phyloP scores from a whole-genome alignment of 1,140 invertebrate genomes.

The Brachionus plicatilis region DNA sequence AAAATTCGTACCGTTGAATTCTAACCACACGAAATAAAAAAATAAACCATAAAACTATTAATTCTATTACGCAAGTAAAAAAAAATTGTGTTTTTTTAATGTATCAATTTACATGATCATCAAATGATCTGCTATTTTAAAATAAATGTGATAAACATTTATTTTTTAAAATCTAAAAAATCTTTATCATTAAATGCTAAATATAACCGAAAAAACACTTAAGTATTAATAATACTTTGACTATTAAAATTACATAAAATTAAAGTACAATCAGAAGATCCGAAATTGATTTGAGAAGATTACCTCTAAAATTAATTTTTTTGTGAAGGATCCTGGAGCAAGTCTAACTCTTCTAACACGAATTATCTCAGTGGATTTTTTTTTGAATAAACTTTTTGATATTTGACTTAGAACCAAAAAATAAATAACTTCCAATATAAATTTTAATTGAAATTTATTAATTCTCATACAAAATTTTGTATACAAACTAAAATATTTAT shows the following conservation, averaged over 20 bases:
- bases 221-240: too few species aligned
- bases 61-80: background rate
- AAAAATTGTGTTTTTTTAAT: background rate
- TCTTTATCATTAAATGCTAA: too few species aligned
- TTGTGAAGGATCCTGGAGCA: background rate
- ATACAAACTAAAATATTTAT: background rate
- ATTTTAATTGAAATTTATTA: background rate
- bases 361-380: background rate
- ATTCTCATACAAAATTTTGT: background rate
- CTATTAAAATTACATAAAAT: too few species aligned
- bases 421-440: background rate
- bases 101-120: background rate
- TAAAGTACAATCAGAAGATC: too few species aligned
- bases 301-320: background rate
- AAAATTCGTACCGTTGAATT: background rate
- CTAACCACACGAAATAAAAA: background rate
- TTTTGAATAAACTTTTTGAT: background rate
- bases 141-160: too few species aligned
- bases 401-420: background rate
- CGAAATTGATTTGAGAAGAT: too few species aligned
- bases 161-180: too few species aligned
- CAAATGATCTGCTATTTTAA: too few species aligned
- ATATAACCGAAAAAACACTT: too few species aligned
- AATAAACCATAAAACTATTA: background rate
- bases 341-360: background rate